Conservation (phyloP, 2,888 invertebrate genomes). For the Lasioglossum figueresi region DNA sequence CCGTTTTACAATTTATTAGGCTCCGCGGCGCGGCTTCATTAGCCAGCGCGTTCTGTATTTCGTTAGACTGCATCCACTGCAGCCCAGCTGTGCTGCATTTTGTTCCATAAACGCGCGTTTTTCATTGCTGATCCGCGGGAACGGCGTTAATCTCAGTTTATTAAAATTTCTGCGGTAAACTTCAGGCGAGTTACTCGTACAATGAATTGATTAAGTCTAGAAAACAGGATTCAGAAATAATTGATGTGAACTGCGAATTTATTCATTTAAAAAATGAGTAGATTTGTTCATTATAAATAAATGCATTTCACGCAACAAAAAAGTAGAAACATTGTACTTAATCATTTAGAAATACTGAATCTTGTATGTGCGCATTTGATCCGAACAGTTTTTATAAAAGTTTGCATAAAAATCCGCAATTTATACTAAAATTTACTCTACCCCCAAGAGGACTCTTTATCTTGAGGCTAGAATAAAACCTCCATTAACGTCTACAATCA, state of each 20-base stretch:
- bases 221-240: background rate
- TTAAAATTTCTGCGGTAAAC: background rate
- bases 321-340: too few species aligned
- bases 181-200: background rate
- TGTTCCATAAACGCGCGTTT: background rate
- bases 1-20: conserved; percentile 12
- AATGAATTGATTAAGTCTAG: background rate
- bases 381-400: too few species aligned
- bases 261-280: background rate
- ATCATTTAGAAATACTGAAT: too few species aligned
- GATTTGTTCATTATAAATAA: too few species aligned
- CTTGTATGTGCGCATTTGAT: too few species aligned
- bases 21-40: background rate
- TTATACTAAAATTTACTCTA: too few species aligned
- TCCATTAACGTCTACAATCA: too few species aligned
- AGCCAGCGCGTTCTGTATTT: conserved; percentile 6
- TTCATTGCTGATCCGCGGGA: background rate
- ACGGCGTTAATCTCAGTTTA: background rate
- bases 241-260: background rate
- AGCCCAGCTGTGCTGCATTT: background rate
- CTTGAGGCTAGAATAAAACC: too few species aligned
- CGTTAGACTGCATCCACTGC: conserved; percentile 1
- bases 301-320: too few species aligned
- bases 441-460: too few species aligned
- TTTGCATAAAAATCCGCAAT: too few species aligned